These are phyloP conservation scores for Anthonomus grandis DNA, from an alignment of 1,140 invertebrate species.

Conservation along the genomic window DNA sequence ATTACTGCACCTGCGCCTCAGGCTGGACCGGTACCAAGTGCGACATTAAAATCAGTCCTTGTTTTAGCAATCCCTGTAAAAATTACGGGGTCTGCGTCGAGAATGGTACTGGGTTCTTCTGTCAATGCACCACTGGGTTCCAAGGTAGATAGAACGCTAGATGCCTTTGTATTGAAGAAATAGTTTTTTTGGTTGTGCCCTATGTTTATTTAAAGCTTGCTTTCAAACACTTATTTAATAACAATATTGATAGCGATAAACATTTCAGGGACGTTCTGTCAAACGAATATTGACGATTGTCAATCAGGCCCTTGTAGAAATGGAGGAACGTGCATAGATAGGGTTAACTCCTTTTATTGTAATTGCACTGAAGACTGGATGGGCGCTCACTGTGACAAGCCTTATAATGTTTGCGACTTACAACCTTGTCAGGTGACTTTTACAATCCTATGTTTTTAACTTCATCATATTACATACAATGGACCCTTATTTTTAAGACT, in stretches of 20 bases:
- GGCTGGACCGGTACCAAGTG: conserved; percentile 67
- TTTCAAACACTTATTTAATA: too few species aligned
- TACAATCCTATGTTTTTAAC: too few species aligned
- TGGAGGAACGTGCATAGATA: conserved; percentile 66
- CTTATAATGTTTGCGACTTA: conserved; percentile 62
- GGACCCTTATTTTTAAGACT: too few species aligned
- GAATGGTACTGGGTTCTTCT: conserved; percentile 59
- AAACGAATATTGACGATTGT: conserved; percentile 68
- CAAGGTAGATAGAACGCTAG: conserved; percentile 54
- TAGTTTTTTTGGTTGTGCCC: too few species aligned
- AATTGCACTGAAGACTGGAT: conserved; percentile 66
- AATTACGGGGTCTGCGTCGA: conserved; percentile 69
- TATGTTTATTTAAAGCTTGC: too few species aligned
- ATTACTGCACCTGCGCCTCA: conserved; percentile 69
- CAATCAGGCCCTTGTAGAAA: conserved; percentile 63
- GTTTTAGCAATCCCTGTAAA: conserved; percentile 59
- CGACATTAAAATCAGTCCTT: conserved; percentile 56
- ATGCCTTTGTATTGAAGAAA: too few species aligned
- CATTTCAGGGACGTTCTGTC: conserved; percentile 60
- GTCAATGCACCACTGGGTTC: conserved; percentile 67
- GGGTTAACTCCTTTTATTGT: conserved; percentile 58
- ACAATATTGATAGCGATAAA: too few species aligned
- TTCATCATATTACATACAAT: too few species aligned
- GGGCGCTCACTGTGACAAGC: conserved; percentile 68
- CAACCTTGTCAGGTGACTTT: conserved; percentile 57